These are phyloP conservation scores for Poecilia wingei DNA, from an alignment of 2,797 vertebrate genomes.

Conservation along the genomic window DNA sequence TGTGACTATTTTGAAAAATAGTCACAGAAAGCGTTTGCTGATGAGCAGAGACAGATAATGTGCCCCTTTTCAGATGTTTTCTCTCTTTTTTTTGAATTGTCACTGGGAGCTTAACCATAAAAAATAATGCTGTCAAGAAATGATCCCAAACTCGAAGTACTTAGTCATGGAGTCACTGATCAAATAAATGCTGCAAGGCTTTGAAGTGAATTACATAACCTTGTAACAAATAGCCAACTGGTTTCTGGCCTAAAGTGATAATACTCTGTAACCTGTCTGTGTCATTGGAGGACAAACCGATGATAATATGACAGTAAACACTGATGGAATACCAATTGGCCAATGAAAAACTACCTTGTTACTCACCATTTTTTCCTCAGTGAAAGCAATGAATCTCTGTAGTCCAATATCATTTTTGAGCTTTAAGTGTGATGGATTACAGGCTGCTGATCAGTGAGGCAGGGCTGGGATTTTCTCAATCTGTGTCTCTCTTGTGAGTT, in stretches of 20 bases:
- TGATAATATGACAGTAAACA: slow-evolving; percentile 42
- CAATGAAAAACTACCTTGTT: slow-evolving; percentile 21
- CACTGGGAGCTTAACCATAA: slow-evolving; percentile 34
- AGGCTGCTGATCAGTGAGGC: slow-evolving; percentile 56
- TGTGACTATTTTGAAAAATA: neutral
- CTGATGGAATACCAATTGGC: slow-evolving; percentile 13
- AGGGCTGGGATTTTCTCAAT: slow-evolving; percentile 36
- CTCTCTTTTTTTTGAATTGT: slow-evolving; percentile 22
- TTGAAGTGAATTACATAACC: slow-evolving; percentile 49
- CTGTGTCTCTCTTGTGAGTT: slow-evolving; percentile 38
- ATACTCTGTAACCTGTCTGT: slow-evolving; percentile 37
- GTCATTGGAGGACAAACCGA: slow-evolving; percentile 30
- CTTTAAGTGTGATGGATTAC: slow-evolving; percentile 74
- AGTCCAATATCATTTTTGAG: slow-evolving; percentile 61
- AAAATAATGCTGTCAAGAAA: slow-evolving; percentile 29
- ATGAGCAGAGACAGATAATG: slow-evolving; percentile 7
- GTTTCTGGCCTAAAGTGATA: slow-evolving; percentile 28
- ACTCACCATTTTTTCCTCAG: slow-evolving; percentile 27
- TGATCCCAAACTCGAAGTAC: slow-evolving; percentile 17
- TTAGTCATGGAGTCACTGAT: slow-evolving; percentile 28
- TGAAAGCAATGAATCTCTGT: slow-evolving; percentile 46
- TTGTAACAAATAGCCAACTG: slow-evolving; percentile 25
- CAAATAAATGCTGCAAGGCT: slow-evolving; percentile 39
- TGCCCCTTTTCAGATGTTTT: neutral
- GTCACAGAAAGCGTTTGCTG: slow-evolving; percentile 12